phyloP scores from a whole-genome alignment of 2,888 invertebrate species.

The Erynnis tages region DNA sequence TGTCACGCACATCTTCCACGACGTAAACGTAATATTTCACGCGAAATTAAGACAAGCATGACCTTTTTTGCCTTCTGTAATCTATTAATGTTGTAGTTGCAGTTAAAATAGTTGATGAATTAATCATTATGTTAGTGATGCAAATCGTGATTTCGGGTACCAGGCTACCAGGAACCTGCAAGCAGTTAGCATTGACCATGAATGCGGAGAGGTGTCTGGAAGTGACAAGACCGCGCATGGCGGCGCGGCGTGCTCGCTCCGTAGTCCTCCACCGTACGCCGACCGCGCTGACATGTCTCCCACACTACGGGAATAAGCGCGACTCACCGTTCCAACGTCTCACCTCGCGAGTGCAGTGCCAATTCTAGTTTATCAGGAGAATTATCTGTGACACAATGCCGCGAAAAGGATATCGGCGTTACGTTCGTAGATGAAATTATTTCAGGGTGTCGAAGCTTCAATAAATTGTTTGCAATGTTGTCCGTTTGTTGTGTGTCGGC shows the following conservation, averaged over 20 bases:
- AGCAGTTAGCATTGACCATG: constrained; percentile 66
- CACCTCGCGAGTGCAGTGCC: constrained; percentile 54
- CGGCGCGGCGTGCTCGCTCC: constrained; percentile 30
- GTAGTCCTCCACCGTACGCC: constrained; percentile 64
- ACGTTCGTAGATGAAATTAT: constrained; percentile 65
- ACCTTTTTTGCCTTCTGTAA: neutral
- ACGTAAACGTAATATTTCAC: neutral
- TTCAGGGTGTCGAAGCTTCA: constrained; percentile 65
- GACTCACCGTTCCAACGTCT: constrained; percentile 33
- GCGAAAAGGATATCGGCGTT: constrained; percentile 45
- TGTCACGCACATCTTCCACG: constrained; percentile 5
- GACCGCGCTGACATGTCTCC: constrained; percentile 66
- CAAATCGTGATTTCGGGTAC: constrained; percentile 40
- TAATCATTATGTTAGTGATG: too few relatives aligned
- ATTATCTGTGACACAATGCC: constrained; percentile 39
- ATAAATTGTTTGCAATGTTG: constrained; percentile 53
- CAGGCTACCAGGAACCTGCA: constrained; percentile 35
- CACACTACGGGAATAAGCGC: constrained; percentile 35
- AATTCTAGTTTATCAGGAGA: constrained; percentile 32
- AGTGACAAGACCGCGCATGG: constrained; percentile 46
- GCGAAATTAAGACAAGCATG: neutral
- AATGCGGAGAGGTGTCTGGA: constrained; percentile 41
- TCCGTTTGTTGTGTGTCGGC: constrained; percentile 42
- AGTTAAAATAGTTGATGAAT: too few relatives aligned
- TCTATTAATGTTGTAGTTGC: neutral